Base-by-base conservation (phyloP, 2,888 invertebrate species). In the Tuberolachnus salignus region DNA sequence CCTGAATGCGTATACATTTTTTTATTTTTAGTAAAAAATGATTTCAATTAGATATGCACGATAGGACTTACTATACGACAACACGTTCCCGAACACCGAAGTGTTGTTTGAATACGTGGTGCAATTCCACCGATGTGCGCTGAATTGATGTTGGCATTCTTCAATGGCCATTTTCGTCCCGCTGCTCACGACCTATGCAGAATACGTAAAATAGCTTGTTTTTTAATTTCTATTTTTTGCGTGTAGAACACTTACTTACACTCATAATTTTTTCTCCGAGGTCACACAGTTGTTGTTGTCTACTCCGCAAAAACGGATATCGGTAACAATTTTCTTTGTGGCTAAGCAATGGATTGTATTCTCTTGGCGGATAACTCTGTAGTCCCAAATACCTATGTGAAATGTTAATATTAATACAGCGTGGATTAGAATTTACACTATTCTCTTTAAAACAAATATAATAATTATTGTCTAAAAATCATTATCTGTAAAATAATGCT, bases 71-170 rank as follows among this genome's bases (percentile, higher is more conserved):
- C 95, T 92, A 85, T 93, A 91, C 84, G 91, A 89, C 82, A 93
- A 89, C 78, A 94, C 92, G 81, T 93, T 92, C 80, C 95, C 95
- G 84, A 95, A 95, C 80, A 94, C 91, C 80, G 91, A 90, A 13
- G 91, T 90, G 55, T 92, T 90, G 85, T 93, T 91, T 83, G 88
- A 89, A 85, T 89, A 91, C 10, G 92, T 91, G 80, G 94, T 92
- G 86, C 95, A 95, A 86, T 95, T 95, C 95, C 95, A 95, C 84
- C 95, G 88, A 83, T 93, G 92, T 85, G 92, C 91, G 81, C 91
- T 88, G 85, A 96, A 95, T 87, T 96, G 95, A 84, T 92, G 89
- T 87, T 95, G 94, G 85, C 96, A 96, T 86, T 96, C 95, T 83
- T 94, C 93, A 80, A 95, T 91, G 4, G 93, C 94, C 85, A 94